phyloP scores from a whole-genome alignment of 92 coral and sea anemone species.

The Paramuricea clavata region DNA sequence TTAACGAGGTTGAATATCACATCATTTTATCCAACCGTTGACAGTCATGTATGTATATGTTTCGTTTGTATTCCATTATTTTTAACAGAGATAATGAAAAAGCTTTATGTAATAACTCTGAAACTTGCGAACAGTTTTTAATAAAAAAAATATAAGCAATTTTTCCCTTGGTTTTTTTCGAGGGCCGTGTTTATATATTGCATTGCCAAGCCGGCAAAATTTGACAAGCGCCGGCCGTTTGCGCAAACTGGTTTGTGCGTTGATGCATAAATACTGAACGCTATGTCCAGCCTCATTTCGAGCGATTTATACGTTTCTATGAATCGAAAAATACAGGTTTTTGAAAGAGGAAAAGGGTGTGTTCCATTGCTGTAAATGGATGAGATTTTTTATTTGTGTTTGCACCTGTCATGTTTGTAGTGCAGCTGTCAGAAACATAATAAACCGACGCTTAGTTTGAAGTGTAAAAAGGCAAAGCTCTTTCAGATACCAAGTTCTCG shows the following conservation, averaged over 20 bases:
- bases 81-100: slow-evolving; percentile 29
- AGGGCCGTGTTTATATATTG: neutral
- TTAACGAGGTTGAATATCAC: too few relatives aligned
- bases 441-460: neutral
- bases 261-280: neutral
- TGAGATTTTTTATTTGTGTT: neutral
- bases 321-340: neutral
- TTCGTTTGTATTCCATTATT: slow-evolving; percentile 24
- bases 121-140: neutral
- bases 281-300: neutral
- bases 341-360: neutral
- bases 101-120: neutral
- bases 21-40: neutral
- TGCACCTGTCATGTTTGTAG: neutral
- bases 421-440: neutral
- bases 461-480: neutral
- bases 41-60: neutral
- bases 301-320: neutral
- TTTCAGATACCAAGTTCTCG: neutral
- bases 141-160: neutral
- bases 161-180: too few relatives aligned
- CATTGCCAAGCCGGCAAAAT: neutral
- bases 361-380: neutral
- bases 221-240: neutral
- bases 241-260: neutral